phyloP scores from a whole-genome alignment of 2,797 vertebrate species.

The Numenius phaeopus region DNA sequence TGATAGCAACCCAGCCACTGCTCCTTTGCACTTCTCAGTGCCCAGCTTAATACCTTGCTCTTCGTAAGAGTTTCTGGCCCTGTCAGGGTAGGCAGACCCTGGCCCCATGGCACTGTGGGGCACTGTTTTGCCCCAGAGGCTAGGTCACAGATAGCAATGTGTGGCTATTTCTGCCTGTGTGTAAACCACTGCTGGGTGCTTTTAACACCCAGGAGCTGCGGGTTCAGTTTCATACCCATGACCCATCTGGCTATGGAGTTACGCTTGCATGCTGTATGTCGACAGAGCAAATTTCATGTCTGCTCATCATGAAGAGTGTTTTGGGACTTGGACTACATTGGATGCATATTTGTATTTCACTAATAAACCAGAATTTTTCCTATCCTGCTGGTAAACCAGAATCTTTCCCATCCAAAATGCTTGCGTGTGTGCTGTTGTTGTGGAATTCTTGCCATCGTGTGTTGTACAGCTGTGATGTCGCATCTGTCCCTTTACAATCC shows the following conservation, averaged over 20 bases:
- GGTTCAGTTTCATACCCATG: neutral
- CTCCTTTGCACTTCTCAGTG: neutral
- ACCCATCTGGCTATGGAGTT: neutral
- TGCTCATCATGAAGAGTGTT: neutral
- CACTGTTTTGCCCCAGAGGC: neutral
- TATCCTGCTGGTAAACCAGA: neutral
- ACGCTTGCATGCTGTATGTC: neutral
- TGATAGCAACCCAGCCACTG: neutral
- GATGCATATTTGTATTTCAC: neutral
- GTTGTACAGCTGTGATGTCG: neutral
- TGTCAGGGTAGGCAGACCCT: neutral
- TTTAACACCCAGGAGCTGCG: neutral
- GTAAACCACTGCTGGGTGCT: neutral
- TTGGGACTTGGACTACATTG: neutral
- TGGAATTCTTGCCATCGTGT: neutral
- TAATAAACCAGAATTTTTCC: neutral
- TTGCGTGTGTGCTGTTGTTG: neutral
- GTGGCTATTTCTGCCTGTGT: neutral
- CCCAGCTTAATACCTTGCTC: neutral
- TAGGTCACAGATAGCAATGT: neutral
- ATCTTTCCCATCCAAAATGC: neutral
- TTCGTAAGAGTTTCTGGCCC: slow-evolving; percentile 25
- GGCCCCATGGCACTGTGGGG: neutral
- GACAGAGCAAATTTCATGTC: neutral
- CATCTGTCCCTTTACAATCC: neutral